Conservation (phyloP, 2,113 vertebrate genomes). For the Aythya baeri region DNA sequence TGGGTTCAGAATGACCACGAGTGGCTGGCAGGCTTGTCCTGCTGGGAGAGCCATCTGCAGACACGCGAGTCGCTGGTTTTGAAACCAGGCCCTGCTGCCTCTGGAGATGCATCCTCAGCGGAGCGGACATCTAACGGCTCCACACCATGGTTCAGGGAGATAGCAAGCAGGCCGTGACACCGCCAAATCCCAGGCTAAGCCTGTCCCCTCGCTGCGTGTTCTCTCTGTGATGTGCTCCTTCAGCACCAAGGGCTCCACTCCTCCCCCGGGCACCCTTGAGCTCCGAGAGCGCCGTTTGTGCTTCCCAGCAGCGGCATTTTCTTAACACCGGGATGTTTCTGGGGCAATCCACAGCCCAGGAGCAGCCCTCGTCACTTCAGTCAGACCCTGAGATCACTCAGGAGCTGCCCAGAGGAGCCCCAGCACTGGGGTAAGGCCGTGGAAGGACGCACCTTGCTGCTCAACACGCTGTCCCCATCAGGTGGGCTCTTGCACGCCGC, state of each 20-base stretch:
- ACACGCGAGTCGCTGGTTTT: constrained; percentile 30
- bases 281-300: neutral
- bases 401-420: neutral
- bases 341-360: neutral
- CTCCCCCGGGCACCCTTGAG: neutral
- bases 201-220: constrained; percentile 14
- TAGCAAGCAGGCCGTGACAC: constrained; percentile 61
- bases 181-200: constrained; percentile 61
- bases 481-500: neutral
- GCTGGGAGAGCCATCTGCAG: constrained; percentile 11
- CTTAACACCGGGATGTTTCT: neutral
- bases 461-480: neutral
- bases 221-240: constrained; percentile 1
- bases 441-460: neutral
- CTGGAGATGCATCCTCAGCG: constrained; percentile 30
- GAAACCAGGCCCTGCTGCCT: constrained; percentile 44
- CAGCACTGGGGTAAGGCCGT: neutral
- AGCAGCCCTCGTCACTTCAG: neutral
- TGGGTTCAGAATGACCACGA: neutral
- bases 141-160: constrained; percentile 62
- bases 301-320: neutral
- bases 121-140: constrained; percentile 55
- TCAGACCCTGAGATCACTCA: accelerated
- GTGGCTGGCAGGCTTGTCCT: neutral
- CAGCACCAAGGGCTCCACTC: neutral